Base-by-base conservation (phyloP, 1,140 invertebrate species). In the Sarcophaga peregrina region DNA sequence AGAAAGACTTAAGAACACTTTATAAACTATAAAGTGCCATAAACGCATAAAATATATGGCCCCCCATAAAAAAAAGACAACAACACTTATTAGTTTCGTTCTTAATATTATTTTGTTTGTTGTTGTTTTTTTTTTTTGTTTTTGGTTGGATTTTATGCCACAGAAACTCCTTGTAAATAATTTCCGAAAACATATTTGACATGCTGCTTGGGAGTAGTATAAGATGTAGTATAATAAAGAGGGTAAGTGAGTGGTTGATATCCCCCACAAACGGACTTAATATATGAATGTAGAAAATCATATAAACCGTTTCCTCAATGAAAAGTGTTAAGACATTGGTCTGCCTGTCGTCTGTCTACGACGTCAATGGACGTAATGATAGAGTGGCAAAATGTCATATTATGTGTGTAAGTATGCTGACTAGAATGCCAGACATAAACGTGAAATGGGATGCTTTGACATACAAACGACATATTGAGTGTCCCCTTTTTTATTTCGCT, bases 311-410 rank as follows among this genome's bases (percentile, higher is more conserved):
- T 58, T 68, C 0, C 20, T 68, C 3, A 68, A 68, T 68, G 62
- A 13, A 20, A 68, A 68, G 62, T 68, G n/a, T 20, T 68, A 68
- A 68, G 62, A 68, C 20, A 37, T 37, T 37, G 25, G 25, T 37
- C 25, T 37, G 25, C 25, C 25, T 37, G 4, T 37, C 25, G 62
- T 68, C 17, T 68, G 62, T 68, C 62, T 8, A 20, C 20, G 6
- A 20, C 15, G 20, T 68, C 20, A 37, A 68, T 68, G 17, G 62
- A 68, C 62, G 54, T 58, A 58, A 58, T 58, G 62, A 68, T 68
- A 68, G 20, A 17, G 8, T n/a, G 62, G 20, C 62, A 68, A 68
- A 68, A 68, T 68, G 62, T 68, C 62, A 68, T n/a, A 68, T 68
- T 68, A 20, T 68, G 62, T 68, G 7, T 13, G n/a, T n/a, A n/a